These are phyloP conservation scores for Argentina silus DNA, from an alignment of 2,797 vertebrate species.

Conservation along the genomic window DNA sequence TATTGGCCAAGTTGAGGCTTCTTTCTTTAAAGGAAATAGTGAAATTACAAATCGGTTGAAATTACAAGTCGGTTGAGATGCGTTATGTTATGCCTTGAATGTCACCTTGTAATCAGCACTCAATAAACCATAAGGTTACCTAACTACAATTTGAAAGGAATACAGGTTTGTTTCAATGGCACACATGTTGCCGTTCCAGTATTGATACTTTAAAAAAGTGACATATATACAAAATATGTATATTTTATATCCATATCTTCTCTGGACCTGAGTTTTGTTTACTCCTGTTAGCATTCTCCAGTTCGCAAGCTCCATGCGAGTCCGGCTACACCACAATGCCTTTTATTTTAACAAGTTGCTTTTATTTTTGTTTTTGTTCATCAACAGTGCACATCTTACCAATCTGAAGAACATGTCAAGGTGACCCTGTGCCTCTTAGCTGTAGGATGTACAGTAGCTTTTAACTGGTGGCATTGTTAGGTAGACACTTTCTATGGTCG, in stretches of 20 bases:
- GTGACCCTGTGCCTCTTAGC: conserved; percentile 78
- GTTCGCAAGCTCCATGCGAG: neutral
- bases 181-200: neutral
- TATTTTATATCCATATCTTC: too few relatives aligned
- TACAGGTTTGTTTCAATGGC: too few relatives aligned
- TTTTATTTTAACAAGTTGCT: conserved; percentile 71
- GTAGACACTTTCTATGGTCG: conserved; percentile 42
- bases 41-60: too few relatives aligned
- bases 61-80: too few relatives aligned
- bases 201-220: neutral
- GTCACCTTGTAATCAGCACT: too few relatives aligned
- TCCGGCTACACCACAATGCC: neutral
- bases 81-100: too few relatives aligned
- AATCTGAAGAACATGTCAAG: conserved; percentile 86
- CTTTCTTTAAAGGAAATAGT: neutral
- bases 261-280: neutral
- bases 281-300: neutral
- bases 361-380: conserved; percentile 68
- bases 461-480: conserved; percentile 29
- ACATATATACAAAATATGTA: too few relatives aligned
- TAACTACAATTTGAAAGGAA: too few relatives aligned
- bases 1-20: neutral
- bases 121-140: too few relatives aligned
- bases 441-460: conserved; percentile 64
- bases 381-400: conserved; percentile 83